Percentiles rank a stretch among this genome's conserved stretches.
Evolutionary conservation across 1,140 invertebrate species (phyloP).

Genomic region (Helicoverpa armigera): DNA sequence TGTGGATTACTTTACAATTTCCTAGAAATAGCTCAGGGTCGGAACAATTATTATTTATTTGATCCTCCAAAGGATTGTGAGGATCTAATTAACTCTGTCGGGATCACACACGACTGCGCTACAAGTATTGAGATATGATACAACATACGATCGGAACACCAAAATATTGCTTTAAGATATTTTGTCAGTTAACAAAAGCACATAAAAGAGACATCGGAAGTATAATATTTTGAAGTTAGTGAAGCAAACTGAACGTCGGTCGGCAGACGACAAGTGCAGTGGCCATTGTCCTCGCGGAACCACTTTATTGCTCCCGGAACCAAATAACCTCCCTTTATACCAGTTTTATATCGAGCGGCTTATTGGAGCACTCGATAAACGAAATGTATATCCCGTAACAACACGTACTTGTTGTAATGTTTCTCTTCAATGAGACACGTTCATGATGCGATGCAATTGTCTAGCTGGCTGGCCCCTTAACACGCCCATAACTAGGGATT

Average conservation of each 20-base stretch:
- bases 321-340: constrained; percentile 78
- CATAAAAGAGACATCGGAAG: constrained; percentile 13
- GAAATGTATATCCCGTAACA: constrained; percentile 40
- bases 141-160: background rate
- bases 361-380: constrained; percentile 59
- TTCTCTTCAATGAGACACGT: constrained; percentile 33
- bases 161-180: constrained; percentile 24
- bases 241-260: constrained; percentile 40
- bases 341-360: constrained; percentile 75
- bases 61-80: constrained; percentile 5
- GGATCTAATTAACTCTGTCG: constrained; percentile 1
- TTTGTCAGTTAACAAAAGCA: constrained; percentile 23
- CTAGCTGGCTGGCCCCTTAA: background rate
- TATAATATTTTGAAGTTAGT: constrained; percentile 47
- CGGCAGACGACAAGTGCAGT: constrained; percentile 57
- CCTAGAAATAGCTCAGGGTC: constrained; percentile 8
- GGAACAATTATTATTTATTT: constrained; percentile 11
- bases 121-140: background rate
- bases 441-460: constrained; percentile 32
- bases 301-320: constrained; percentile 79
- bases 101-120: background rate
- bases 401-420: constrained; percentile 35
- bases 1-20: background rate
- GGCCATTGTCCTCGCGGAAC: constrained; percentile 77
- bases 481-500: constrained; percentile 14